phyloP scores from a whole-genome alignment of 1,140 invertebrate genomes.

The Pemphigus obesinymphae region DNA sequence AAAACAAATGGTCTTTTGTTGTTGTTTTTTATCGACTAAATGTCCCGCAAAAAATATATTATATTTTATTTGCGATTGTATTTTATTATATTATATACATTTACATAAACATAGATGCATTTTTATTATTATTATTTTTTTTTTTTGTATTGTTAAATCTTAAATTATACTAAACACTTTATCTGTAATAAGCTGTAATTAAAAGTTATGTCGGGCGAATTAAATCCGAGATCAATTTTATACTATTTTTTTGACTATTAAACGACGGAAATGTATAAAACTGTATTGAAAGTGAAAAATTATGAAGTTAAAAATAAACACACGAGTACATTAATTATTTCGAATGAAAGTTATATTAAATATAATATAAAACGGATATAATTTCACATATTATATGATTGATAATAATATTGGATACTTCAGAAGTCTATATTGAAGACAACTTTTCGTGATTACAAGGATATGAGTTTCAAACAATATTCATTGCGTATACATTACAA shows the following conservation, averaged over 20 bases:
- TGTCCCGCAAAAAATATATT: not conserved
- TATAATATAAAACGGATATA: no score
- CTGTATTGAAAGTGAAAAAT: no score
- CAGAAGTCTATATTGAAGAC: not conserved
- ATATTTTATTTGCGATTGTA: not conserved
- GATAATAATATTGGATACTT: not conserved
- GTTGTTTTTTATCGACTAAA: not conserved
- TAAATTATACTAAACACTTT: not conserved
- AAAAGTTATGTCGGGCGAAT: no score
- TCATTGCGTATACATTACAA: not conserved
- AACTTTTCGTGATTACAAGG: not conserved
- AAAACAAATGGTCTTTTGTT: slow-evolving; percentile 19
- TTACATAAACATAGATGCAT: not conserved
- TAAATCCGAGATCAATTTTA: no score
- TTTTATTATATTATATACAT: not conserved
- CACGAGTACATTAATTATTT: no score
- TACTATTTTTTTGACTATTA: no score
- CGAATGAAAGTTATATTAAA: no score
- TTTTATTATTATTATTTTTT: not conserved
- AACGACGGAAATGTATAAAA: no score
- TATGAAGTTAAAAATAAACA: no score
- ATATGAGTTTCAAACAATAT: not conserved
- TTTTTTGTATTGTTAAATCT: not conserved
- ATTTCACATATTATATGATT: not conserved
- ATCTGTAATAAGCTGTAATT: no score